Evolutionary conservation across 2,888 invertebrate genomes (phyloP), one percentile per base, ranked within the genome.

Genomic region (Orthosia incerta): DNA sequence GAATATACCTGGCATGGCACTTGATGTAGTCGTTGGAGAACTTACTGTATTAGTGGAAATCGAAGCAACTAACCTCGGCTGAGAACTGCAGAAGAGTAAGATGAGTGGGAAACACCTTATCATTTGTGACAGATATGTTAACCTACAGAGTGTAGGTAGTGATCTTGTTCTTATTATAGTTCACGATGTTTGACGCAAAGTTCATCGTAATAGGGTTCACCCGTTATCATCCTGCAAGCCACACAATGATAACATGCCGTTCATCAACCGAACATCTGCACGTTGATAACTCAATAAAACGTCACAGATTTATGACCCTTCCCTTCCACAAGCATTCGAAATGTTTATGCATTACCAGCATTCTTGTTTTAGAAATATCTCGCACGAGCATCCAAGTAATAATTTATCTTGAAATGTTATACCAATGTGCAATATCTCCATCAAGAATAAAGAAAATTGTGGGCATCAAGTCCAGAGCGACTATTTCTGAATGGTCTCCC

Each of bases 151-250:
- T 18, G 31, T 50, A n/a, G 26, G 18, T 69, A 39, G 26, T 82
- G 79, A 60, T 67, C 56, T 80, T 56, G 51, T 65, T 48, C 68
- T 26, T 60, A 63, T 31, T 51, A 51, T 61, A 61, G n/a, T 83
- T 57, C 61, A 61, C 67, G 53, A 64, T 53, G 66, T 53, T 71
- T 76, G 68, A 75, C 63, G 71, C 66, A 77, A 86, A 88, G 85
- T 83, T 87, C 80, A 85, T 71, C 78, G 75, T 69, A 71, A 75
- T 62, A 66, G 55, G 55, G 85, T 85, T 86, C 72, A 83, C 51
- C 55, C 75, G 67, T 78, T 87, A 88, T 87, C 88, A 61, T 53
- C 50, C 48, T 31, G 72, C 61, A 74, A 77, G 75, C 63, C 79
- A 61, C 72, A 73, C 68, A 31, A 61, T 61, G 76, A 78, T 76